These are phyloP conservation scores for Torymus aiolomorphi DNA, from an alignment of 2,888 invertebrate species.

Conservation along the genomic window DNA sequence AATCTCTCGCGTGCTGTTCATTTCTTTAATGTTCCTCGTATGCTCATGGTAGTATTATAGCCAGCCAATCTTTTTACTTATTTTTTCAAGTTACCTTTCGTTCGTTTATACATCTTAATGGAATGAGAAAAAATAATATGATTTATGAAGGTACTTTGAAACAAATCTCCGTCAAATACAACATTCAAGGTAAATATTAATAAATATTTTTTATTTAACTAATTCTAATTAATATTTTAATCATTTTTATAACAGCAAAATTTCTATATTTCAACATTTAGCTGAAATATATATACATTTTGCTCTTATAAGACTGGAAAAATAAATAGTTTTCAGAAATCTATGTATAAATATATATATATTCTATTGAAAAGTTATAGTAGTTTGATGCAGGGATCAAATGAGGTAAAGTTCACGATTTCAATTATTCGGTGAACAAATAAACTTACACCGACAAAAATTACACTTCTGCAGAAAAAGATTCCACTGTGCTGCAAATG, in stretches of 20 bases:
- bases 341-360: too few relatives aligned
- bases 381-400: too few relatives aligned
- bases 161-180: constrained; percentile 41
- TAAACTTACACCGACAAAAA: too few relatives aligned
- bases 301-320: too few relatives aligned
- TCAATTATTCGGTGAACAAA: too few relatives aligned
- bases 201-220: constrained; percentile 12
- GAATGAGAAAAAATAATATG: constrained; percentile 31
- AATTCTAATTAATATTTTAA: background rate
- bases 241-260: background rate
- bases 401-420: too few relatives aligned
- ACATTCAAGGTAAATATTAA: constrained; percentile 28
- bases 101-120: constrained; percentile 27
- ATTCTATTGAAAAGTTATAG: too few relatives aligned
- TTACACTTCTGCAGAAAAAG: too few relatives aligned
- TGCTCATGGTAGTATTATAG: constrained; percentile 12
- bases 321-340: too few relatives aligned
- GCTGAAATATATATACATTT: background rate
- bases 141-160: constrained; percentile 44
- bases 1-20: constrained; percentile 56
- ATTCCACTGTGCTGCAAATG: too few relatives aligned
- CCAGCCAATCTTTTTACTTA: background rate
- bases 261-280: background rate
- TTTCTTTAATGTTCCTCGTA: constrained; percentile 48
- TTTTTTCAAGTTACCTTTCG: constrained; percentile 25